These are phyloP conservation scores for Pristionchus mayeri DNA, from an alignment of 2,888 invertebrate genomes.

Conservation along the genomic window DNA sequence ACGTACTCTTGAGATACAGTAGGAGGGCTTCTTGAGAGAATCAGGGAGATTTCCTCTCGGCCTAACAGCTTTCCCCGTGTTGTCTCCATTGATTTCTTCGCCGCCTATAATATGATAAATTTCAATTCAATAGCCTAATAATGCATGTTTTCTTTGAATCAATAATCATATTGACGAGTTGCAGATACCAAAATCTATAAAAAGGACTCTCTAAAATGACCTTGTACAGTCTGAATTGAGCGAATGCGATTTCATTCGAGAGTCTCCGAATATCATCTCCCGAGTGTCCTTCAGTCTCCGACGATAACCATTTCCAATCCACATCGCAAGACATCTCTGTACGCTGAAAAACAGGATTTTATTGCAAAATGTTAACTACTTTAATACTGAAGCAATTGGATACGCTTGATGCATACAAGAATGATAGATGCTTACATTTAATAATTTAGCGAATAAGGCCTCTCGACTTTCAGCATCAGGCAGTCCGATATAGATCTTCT, in stretches of 20 bases:
- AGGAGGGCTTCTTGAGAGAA: neutral
- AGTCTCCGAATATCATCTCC: slow-evolving; percentile 79
- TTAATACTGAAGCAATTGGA: too few relatives aligned
- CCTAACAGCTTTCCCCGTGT: neutral
- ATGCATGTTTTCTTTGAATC: neutral
- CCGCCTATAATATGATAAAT: slow-evolving; percentile 19
- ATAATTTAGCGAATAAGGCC: slow-evolving; percentile 44
- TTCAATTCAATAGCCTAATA: neutral
- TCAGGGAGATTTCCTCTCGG: neutral
- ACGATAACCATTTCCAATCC: slow-evolving; percentile 77
- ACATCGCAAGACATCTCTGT: slow-evolving; percentile 42
- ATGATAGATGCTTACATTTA: slow-evolving; percentile 40
- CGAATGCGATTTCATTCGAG: slow-evolving; percentile 51
- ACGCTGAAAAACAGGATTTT: neutral
- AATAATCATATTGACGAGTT: neutral
- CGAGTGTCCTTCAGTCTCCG: slow-evolving; percentile 80
- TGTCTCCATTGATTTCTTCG: neutral
- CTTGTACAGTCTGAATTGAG: slow-evolving; percentile 54
- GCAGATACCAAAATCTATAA: neutral
- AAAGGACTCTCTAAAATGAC: slow-evolving; percentile 23
- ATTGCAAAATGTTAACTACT: too few relatives aligned
- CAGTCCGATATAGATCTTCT: slow-evolving; percentile 80
- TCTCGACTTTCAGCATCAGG: slow-evolving; percentile 76
- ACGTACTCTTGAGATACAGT: slow-evolving; percentile 40
- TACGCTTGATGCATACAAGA: too few relatives aligned